These are phyloP conservation scores for Tenrec ecaudatus DNA, from an alignment of 2,113 vertebrate species.

Conservation along the genomic window DNA sequence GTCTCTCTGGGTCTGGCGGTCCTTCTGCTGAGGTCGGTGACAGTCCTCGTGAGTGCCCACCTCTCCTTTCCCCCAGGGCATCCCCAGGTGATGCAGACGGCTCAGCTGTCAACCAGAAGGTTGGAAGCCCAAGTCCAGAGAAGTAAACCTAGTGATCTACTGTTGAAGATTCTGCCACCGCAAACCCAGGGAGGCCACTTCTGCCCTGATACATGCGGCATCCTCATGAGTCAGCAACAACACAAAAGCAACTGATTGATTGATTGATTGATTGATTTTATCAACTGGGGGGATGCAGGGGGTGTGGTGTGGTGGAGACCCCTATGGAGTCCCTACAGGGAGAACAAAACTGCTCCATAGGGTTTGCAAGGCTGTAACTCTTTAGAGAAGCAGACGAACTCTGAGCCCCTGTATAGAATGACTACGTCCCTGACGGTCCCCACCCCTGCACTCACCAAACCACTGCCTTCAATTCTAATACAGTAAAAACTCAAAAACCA, in stretches of 20 bases:
- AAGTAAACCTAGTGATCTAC: not conserved
- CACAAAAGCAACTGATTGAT: not conserved
- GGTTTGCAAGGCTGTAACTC: no score
- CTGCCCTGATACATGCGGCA: not conserved
- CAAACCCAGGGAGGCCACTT: not conserved
- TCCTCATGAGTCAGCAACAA: not conserved
- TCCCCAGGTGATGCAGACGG: not conserved
- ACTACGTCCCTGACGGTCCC: no score
- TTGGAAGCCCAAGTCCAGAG: not conserved
- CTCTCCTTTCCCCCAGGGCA: not conserved
- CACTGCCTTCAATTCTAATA: no score
- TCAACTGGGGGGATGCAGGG: no score
- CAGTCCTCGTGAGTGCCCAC: not conserved
- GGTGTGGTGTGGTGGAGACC: no score
- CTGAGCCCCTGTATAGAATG: no score
- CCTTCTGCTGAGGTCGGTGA: not conserved
- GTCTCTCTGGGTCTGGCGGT: not conserved
- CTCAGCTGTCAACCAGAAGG: not conserved
- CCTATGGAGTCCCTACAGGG: no score
- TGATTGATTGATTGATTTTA: no score
- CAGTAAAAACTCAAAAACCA: no score
- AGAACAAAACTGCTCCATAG: no score
- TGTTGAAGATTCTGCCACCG: not conserved
- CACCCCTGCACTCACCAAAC: no score
- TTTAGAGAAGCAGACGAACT: no score